Conservation (phyloP, 2,113 vertebrate genomes). For the Labeo rohita region DNA sequence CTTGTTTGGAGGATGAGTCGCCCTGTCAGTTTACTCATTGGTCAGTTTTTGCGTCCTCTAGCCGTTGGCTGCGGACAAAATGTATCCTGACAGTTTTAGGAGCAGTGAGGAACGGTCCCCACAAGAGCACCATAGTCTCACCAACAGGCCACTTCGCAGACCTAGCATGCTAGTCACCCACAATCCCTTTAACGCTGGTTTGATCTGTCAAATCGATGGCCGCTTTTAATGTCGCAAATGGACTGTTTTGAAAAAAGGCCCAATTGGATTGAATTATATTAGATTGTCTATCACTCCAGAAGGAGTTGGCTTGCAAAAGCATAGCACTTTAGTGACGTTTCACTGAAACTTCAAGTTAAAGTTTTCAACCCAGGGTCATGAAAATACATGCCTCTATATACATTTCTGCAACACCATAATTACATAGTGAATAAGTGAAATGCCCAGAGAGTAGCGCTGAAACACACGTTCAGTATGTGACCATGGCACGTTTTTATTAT, state of each 20-base stretch:
- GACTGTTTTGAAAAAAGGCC: neutral
- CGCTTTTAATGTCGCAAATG: neutral
- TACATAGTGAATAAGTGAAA: no score
- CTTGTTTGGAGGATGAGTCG: conserved; percentile 65
- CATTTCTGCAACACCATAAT: no score
- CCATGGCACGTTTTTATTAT: no score
- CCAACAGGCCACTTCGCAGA: neutral
- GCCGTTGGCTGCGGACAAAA: conserved; percentile 53
- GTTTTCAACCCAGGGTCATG: no score
- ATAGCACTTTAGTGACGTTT: neutral
- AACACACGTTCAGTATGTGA: no score
- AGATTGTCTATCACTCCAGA: neutral
- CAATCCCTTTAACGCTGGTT: neutral
- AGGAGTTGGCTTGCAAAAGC: neutral
- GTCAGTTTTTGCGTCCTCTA: conserved; percentile 72
- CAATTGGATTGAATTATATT: neutral
- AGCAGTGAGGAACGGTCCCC: conserved; percentile 23
- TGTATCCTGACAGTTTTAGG: conserved; percentile 68
- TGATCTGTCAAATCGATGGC: conserved; percentile 11
- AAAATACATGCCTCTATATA: no score
- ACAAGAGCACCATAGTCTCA: conserved; percentile 16
- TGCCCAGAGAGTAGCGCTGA: no score
- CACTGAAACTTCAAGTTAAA: no score
- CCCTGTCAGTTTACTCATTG: conserved; percentile 75
- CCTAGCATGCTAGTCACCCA: neutral